Percentiles rank a stretch among this genome's conserved stretches.
Evolutionary conservation across 1,140 invertebrate genomes (phyloP).

Genomic region (Daktulosphaira vitifoliae): DNA sequence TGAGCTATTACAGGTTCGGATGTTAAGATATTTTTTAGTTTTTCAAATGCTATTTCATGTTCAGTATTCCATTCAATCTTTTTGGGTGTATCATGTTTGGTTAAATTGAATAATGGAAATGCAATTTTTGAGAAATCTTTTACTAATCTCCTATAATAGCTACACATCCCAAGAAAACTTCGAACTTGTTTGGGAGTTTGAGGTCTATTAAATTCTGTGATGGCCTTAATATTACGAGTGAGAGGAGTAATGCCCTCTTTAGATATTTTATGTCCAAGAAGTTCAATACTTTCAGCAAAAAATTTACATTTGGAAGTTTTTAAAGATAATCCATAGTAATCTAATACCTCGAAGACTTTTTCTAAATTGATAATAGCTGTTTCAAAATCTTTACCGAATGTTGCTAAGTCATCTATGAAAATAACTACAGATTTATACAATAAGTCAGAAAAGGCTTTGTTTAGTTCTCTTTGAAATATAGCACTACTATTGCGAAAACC

Average conservation of each 20-base stretch:
- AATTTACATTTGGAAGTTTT: not conserved
- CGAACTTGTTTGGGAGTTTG: not conserved
- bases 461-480: constrained; percentile 5
- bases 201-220: not conserved
- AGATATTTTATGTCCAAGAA: not conserved
- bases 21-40: not conserved
- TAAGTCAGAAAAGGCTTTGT: not conserved
- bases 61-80: not conserved
- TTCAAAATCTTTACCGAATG: not conserved
- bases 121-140: not conserved
- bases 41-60: not conserved
- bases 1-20: not conserved
- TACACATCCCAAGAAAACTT: not conserved
- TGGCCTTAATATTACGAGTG: not conserved
- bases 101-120: not conserved
- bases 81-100: not conserved
- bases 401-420: constrained; percentile 1
- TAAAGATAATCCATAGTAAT: not conserved
- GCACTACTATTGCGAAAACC: not conserved
- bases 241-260: not conserved
- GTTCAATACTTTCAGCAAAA: not conserved
- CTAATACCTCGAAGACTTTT: not conserved
- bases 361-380: not conserved
- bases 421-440: not conserved
- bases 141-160: not conserved